These are phyloP conservation scores for Gasterosteus nipponicus DNA, from an alignment of 2,113 vertebrate species.

Conservation along the genomic window DNA sequence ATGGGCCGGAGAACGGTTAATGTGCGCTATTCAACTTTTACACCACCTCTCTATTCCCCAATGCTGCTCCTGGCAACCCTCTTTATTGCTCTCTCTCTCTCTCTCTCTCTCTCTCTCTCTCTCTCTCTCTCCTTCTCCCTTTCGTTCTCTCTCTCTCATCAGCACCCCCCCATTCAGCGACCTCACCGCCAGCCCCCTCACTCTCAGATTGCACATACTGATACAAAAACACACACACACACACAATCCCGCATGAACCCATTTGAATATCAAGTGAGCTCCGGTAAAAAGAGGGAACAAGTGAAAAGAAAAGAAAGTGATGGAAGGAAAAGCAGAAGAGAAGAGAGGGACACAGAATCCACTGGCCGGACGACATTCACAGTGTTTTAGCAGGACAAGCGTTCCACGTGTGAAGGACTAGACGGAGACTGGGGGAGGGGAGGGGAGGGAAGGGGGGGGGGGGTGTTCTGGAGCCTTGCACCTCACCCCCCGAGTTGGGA, in stretches of 20 bases:
- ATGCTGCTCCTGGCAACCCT: constrained; percentile 40
- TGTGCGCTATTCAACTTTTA: constrained; percentile 62
- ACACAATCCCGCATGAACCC: constrained; percentile 64
- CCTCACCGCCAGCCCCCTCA: constrained; percentile 70
- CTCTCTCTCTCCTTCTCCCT: not conserved
- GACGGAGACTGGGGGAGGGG: constrained; percentile 13
- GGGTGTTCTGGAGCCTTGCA: constrained; percentile 11
- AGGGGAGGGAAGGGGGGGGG: too few species aligned
- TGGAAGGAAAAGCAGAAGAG: constrained; percentile 16
- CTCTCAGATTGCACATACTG: constrained; percentile 68
- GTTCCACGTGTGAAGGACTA: constrained; percentile 64
- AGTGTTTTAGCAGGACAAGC: constrained; percentile 56
- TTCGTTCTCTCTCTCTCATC: constrained; percentile 14
- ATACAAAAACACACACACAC: constrained; percentile 60
- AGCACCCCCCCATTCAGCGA: constrained; percentile 62
- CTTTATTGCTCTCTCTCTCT: constrained; percentile 9
- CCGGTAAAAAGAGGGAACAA: constrained; percentile 54
- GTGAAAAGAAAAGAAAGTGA: constrained; percentile 36
- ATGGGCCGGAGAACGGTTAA: constrained; percentile 37
- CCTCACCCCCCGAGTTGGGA: constrained; percentile 40
- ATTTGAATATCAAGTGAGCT: constrained; percentile 73
- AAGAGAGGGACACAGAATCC: constrained; percentile 2
- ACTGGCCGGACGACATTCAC: constrained; percentile 64
- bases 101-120: constrained; percentile 11
- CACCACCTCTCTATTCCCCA: constrained; percentile 44